phyloP scores from a whole-genome alignment of 2,113 vertebrate genomes.

The Rafetus swinhoei region DNA sequence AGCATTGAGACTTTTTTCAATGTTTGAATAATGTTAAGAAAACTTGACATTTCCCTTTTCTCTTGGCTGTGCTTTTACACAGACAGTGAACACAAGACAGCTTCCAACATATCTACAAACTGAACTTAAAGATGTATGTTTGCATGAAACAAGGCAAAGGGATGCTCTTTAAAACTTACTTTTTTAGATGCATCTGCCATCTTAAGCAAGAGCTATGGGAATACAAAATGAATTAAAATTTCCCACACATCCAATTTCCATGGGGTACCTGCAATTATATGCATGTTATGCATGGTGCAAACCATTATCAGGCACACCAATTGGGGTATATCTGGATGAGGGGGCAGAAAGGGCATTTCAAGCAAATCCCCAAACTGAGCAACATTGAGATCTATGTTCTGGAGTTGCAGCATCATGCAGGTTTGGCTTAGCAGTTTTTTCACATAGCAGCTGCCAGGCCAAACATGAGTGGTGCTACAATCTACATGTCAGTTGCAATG shows the following conservation, averaged over 20 bases:
- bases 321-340: not conserved
- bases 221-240: not conserved
- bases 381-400: not conserved
- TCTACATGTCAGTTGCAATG: not conserved
- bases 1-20: conserved; percentile 13
- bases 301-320: not conserved
- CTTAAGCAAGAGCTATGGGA: not conserved
- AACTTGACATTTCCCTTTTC: not conserved
- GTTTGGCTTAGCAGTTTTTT: not conserved
- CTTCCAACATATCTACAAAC: not conserved
- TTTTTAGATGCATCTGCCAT: not conserved
- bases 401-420: not conserved
- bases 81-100: not conserved
- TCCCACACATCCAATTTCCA: not conserved
- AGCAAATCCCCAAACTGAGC: not conserved
- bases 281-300: not conserved
- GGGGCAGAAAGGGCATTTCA: not conserved
- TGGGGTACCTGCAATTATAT: not conserved
- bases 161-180: not conserved
- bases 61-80: not conserved
- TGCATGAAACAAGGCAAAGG: not conserved
- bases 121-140: not conserved
- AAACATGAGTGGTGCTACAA: not conserved
- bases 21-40: conserved; percentile 17
- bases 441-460: not conserved